These are phyloP conservation scores for Philopedon plagiatum DNA, from an alignment of 2,888 invertebrate genomes.

Conservation along the genomic window DNA sequence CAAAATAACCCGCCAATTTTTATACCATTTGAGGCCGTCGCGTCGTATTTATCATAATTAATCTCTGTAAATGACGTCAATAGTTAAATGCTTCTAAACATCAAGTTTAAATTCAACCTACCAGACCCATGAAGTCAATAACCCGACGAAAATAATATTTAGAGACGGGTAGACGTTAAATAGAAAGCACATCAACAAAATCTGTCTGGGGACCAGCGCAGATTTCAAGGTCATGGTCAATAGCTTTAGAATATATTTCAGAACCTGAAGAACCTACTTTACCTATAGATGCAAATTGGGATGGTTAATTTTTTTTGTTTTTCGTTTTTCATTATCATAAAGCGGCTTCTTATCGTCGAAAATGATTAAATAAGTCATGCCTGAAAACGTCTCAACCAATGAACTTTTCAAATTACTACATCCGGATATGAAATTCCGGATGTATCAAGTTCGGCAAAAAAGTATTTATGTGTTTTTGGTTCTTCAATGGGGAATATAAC, in stretches of 20 bases:
- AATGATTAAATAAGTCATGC: too few species aligned
- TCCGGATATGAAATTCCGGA: too few species aligned
- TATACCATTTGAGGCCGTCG: not conserved
- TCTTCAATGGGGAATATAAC: too few species aligned
- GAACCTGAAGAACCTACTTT: not conserved
- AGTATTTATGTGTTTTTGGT: too few species aligned
- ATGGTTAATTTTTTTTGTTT: too few species aligned
- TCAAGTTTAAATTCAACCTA: slow-evolving; percentile 15
- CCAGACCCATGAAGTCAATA: slow-evolving; percentile 25
- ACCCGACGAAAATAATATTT: slow-evolving; percentile 35
- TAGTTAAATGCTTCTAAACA: not conserved
- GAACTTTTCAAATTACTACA: too few species aligned
- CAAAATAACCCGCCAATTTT: not conserved
- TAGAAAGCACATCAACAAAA: slow-evolving; percentile 35
- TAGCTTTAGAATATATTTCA: slow-evolving; percentile 3
- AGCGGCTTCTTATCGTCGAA: too few species aligned
- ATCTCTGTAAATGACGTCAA: not conserved
- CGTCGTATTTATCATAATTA: not conserved
- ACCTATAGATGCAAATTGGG: too few species aligned
- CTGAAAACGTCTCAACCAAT: too few species aligned
- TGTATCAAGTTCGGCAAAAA: too few species aligned
- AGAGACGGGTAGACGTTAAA: slow-evolving; percentile 24
- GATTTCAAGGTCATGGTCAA: slow-evolving; percentile 43
- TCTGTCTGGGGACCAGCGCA: slow-evolving; percentile 34
- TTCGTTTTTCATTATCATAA: too few species aligned